A percentile compares a stretch with the other conserved stretches of the same genome.
These are phyloP conservation scores for Cliona cf. orientalis DNA, from an alignment of 37 sponge, comb jelly and placozoan genomes.

Conservation along the genomic window DNA sequence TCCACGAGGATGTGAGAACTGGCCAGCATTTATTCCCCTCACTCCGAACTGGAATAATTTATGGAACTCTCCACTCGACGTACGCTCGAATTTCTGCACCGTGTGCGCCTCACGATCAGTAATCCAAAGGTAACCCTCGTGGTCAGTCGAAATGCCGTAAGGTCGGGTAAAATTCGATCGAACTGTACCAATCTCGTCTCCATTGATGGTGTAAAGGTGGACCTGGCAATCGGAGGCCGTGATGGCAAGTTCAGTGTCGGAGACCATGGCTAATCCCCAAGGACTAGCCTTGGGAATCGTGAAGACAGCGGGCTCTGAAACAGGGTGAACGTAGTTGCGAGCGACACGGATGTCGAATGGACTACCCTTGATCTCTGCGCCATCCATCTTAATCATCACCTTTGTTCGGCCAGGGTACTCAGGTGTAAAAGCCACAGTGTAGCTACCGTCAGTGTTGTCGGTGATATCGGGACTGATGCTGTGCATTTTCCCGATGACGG, in stretches of 20 bases:
- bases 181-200: conserved; percentile 10
- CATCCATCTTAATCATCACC: conserved; percentile 26
- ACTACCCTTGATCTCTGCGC: conserved; percentile 15
- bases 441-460: conserved; percentile 56
- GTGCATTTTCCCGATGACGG: not conserved
- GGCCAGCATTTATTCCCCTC: conserved; percentile 35
- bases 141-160: conserved; percentile 48
- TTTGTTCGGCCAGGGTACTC: conserved; percentile 18
- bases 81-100: conserved; percentile 46
- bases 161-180: conserved; percentile 55
- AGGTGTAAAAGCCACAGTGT: conserved; percentile 40
- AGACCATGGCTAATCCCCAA: conserved; percentile 53
- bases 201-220: conserved; percentile 19
- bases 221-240: conserved; percentile 47
- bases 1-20: conserved; percentile 62
- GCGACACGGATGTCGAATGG: conserved; percentile 36
- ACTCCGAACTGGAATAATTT: conserved; percentile 60
- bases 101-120: conserved; percentile 76
- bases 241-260: conserved; percentile 43
- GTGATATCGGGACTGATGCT: not conserved
- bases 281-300: conserved; percentile 52
- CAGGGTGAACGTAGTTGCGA: conserved; percentile 37
- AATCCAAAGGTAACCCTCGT: conserved; percentile 45
- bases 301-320: conserved; percentile 25
- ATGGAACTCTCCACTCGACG: not conserved